Evolutionary conservation across 2,797 vertebrate genomes (phyloP).

Genomic region (Florisuga fusca): DNA sequence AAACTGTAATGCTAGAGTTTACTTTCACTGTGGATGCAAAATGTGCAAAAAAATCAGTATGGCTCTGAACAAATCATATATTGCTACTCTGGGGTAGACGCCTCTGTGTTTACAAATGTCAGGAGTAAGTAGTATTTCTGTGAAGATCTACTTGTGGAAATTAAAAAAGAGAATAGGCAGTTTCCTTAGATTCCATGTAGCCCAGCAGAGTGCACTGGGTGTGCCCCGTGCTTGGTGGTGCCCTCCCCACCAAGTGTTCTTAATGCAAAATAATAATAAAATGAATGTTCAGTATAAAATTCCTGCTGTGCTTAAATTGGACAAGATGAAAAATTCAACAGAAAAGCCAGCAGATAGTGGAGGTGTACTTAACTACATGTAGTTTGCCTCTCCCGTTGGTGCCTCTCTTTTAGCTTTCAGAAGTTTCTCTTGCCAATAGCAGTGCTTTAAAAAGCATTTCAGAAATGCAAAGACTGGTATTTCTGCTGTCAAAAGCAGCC

Average conservation of each 20-base stretch:
- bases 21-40: neutral
- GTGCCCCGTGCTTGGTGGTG: neutral
- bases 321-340: neutral
- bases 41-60: neutral
- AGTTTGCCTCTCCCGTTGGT: neutral
- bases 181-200: accelerated
- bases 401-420: neutral
- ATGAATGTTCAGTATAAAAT: neutral
- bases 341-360: neutral
- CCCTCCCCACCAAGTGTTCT: neutral
- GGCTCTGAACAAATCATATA: neutral
- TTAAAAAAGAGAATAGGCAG: neutral
- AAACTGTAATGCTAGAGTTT: neutral
- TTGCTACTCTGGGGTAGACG: neutral
- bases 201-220: neutral
- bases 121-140: neutral
- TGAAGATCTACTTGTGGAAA: neutral
- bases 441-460: neutral
- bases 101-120: neutral
- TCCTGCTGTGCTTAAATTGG: neutral
- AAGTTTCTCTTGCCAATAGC: neutral
- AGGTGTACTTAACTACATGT: neutral
- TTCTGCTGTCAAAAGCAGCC: neutral
- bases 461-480: neutral
- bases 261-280: neutral